These are phyloP conservation scores for Julus scandinavius DNA, from an alignment of 2,888 invertebrate species.

Conservation along the genomic window DNA sequence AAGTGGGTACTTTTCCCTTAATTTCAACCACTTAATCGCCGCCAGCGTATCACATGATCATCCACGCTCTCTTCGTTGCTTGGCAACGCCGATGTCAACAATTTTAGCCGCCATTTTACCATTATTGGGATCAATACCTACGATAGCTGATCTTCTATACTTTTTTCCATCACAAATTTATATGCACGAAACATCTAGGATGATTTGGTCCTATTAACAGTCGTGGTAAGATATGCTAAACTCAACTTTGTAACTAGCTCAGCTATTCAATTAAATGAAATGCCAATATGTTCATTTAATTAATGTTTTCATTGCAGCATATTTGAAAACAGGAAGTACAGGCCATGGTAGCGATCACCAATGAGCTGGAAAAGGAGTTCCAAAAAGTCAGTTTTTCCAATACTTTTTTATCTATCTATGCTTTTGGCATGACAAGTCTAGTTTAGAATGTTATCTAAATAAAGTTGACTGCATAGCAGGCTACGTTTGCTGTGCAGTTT, in stretches of 20 bases:
- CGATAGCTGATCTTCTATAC: not conserved
- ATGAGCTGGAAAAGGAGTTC: slow-evolving; percentile 47
- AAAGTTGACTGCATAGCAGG: too few relatives aligned
- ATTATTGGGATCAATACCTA: slow-evolving; percentile 13
- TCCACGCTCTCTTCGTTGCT: slow-evolving; percentile 32
- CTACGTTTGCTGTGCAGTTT: too few relatives aligned
- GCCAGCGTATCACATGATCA: slow-evolving; percentile 4
- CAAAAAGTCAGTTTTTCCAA: slow-evolving; percentile 28
- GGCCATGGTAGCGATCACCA: slow-evolving; percentile 11
- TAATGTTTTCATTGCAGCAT: not conserved
- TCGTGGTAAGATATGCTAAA: not conserved
- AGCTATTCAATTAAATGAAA: not conserved
- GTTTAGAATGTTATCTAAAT: too few relatives aligned
- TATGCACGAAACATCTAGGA: not conserved
- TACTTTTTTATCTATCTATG: too few relatives aligned
- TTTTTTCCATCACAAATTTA: not conserved
- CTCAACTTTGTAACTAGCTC: too few relatives aligned
- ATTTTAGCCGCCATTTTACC: slow-evolving; percentile 16
- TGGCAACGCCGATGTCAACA: slow-evolving; percentile 45
- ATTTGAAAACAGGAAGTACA: not conserved
- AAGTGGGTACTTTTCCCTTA: not conserved
- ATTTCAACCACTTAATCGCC: not conserved
- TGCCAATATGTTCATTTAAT: not conserved
- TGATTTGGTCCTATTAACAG: not conserved
- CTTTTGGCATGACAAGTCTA: too few relatives aligned